Evolutionary conservation across 2,113 vertebrate species (phyloP).

Genomic region (Antennarius striatus): DNA sequence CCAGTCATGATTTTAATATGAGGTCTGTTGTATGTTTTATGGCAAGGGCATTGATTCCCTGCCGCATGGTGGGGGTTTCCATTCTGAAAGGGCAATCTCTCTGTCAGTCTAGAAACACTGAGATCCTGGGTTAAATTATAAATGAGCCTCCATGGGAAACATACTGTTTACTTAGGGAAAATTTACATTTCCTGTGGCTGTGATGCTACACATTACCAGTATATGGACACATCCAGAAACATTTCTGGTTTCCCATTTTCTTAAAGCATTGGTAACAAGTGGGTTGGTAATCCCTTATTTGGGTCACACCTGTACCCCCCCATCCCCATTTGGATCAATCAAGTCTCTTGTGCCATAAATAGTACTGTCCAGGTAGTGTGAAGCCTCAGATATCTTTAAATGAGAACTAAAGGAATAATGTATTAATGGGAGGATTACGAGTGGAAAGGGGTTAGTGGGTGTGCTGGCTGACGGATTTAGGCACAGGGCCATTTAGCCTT

Average conservation of each 20-base stretch:
- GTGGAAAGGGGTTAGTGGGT: constrained; percentile 41
- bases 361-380: constrained; percentile 37
- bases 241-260: constrained; percentile 12
- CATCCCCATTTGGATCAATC: constrained; percentile 47
- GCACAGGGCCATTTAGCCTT: constrained; percentile 38
- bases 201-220: constrained; percentile 5
- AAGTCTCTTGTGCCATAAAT: constrained; percentile 14
- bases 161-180: constrained; percentile 51
- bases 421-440: constrained; percentile 81
- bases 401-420: constrained; percentile 58
- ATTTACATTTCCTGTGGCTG: constrained; percentile 36
- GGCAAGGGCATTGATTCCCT: constrained; percentile 69
- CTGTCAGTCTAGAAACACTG: constrained; percentile 72
- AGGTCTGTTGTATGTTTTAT: constrained; percentile 51
- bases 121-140: constrained; percentile 77
- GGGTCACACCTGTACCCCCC: constrained; percentile 54
- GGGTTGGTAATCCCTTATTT: constrained; percentile 57
- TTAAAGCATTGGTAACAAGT: constrained; percentile 47
- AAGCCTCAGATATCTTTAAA: constrained; percentile 54
- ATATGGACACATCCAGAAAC: neutral
- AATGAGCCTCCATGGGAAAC: constrained; percentile 73
- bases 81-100: constrained; percentile 75
- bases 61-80: constrained; percentile 71
- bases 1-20: constrained; percentile 48
- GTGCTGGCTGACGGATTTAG: constrained; percentile 47